Evolutionary conservation across 1,140 invertebrate genomes (phyloP).

Genomic region (Drosophila bifasciata): DNA sequence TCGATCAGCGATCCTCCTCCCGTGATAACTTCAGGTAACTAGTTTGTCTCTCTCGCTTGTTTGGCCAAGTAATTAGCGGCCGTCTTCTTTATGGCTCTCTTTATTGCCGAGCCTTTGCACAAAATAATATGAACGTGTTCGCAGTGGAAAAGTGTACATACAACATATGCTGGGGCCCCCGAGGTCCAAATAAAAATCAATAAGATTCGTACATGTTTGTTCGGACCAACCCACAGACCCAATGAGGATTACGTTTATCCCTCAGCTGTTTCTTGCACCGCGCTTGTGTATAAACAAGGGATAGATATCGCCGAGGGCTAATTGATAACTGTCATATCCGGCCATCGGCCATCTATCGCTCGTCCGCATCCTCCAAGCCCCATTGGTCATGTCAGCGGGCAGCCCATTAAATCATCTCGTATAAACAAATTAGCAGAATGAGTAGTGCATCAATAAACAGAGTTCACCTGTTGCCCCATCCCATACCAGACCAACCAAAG

Average conservation of each 20-base stretch:
- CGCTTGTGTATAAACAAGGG: slow-evolving; percentile 11
- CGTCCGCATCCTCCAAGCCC: background rate
- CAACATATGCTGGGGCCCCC: slow-evolving; percentile 51
- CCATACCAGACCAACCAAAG: slow-evolving; percentile 14
- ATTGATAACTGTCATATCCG: slow-evolving; percentile 33
- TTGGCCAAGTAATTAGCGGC: slow-evolving; percentile 18
- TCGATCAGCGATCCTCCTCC: slow-evolving; percentile 13
- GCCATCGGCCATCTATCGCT: slow-evolving; percentile 1
- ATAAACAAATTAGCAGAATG: slow-evolving; percentile 48
- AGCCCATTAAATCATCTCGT: slow-evolving; percentile 49
- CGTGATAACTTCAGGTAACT: slow-evolving; percentile 38
- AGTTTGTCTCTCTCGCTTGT: slow-evolving; percentile 2
- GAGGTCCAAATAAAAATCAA: slow-evolving; percentile 44
- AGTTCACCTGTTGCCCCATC: slow-evolving; percentile 56
- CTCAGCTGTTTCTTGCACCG: slow-evolving; percentile 41
- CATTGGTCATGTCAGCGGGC: slow-evolving; percentile 39
- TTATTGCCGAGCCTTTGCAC: slow-evolving; percentile 22
- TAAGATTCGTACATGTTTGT: slow-evolving; percentile 37
- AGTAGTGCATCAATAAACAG: slow-evolving; percentile 49
- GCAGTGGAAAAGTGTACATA: slow-evolving; percentile 4
- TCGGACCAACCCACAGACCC: background rate
- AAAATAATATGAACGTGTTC: slow-evolving; percentile 31
- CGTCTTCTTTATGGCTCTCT: slow-evolving; percentile 10
- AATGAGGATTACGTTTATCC: slow-evolving; percentile 31
- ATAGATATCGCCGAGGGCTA: slow-evolving; percentile 20